Base-by-base conservation (phyloP, 1,140 invertebrate species). In the Megalonaias nervosa region DNA sequence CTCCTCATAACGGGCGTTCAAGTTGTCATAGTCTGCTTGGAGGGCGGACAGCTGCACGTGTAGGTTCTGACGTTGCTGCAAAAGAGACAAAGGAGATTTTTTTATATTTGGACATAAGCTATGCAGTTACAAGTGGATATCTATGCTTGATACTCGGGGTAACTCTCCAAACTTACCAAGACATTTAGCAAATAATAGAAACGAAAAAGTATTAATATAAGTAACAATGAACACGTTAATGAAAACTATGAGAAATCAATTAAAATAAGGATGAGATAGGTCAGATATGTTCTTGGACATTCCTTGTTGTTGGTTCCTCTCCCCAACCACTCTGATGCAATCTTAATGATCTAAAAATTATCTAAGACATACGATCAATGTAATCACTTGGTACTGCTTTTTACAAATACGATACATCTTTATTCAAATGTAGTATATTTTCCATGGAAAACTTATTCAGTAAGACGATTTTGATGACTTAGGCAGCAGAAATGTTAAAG, bases 1-100 rank as follows among this genome's bases (percentile, higher is more conserved):
- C 73, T 91, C 90, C 75, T 91, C 90, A 79, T 86, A 87, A 57
- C 90, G 87, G 76, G 84, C 86, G 74, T 87, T 89, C 77, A 91
- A 76, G 80, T 84, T 88, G 82, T 91, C 90, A 79, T 89, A 90
- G 79, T 91, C 90, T 69, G 78, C 80, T 81, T 91, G 90, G 31
- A 91, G 85, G 23, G 82, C 85, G 38, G 78, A 79, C 38, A 91
- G 82, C 72, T 88, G 86, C 59, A 86, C 85, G 69, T 88, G 86
- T 62, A 90, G 84, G 81, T 89, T 89, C 78, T 86, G 85, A 77
- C 89, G 80, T 88, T 88, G 88, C 89, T 90, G 80, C 57, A 82
- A 85, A 75, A 16, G 21, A 31, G 69, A 75, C 16, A 67, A 60
- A 16, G 16, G 19, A 61, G 15, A 15, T 23, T 60, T 13, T 71